These are phyloP conservation scores for Syrista parreyssii DNA, from an alignment of 2,888 invertebrate species.

Conservation along the genomic window DNA sequence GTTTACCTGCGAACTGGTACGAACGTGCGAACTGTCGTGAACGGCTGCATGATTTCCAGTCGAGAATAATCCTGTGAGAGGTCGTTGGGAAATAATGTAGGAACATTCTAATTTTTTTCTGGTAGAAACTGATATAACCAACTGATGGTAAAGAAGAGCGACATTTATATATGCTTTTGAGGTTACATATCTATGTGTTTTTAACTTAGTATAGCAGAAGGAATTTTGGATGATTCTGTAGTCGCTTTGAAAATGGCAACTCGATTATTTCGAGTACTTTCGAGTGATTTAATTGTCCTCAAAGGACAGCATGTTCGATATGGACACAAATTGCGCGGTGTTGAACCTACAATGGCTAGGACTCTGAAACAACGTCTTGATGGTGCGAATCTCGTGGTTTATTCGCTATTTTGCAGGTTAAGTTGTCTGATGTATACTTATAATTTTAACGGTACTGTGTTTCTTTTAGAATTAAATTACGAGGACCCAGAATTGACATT, in stretches of 20 bases:
- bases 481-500: slow-evolving; percentile 70
- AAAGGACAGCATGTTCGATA: slow-evolving; percentile 40
- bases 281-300: slow-evolving; percentile 25
- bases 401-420: not conserved
- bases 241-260: slow-evolving; percentile 26
- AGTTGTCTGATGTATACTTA: slow-evolving; percentile 1
- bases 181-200: not conserved
- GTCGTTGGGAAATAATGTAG: slow-evolving; percentile 4
- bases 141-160: not conserved
- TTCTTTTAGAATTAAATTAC: slow-evolving; percentile 64
- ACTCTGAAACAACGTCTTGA: slow-evolving; percentile 76
- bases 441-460: not conserved
- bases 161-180: not conserved
- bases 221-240: not conserved
- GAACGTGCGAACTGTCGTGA: slow-evolving; percentile 2
- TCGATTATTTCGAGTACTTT: slow-evolving; percentile 32
- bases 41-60: not conserved
- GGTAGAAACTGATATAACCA: not conserved
- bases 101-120: not conserved
- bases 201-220: not conserved
- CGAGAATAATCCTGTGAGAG: not conserved
- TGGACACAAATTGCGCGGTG: slow-evolving; percentile 75
- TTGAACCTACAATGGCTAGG: slow-evolving; percentile 76
- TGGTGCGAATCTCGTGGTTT: slow-evolving; percentile 66
- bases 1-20: slow-evolving; percentile 19